Evolutionary conservation across 1,140 invertebrate genomes (phyloP).

Genomic region (Leguminivora glycinivorella): DNA sequence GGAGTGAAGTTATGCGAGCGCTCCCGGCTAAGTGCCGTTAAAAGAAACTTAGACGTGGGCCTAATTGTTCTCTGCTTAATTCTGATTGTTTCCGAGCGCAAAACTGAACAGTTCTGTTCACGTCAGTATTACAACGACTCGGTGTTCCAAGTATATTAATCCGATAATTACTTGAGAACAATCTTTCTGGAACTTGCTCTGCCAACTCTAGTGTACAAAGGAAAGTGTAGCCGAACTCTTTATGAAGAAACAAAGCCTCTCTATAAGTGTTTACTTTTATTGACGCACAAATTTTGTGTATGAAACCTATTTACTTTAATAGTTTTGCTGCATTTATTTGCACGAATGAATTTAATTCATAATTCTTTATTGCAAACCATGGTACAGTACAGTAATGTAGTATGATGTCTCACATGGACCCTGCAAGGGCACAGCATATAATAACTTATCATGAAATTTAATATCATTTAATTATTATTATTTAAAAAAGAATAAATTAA

Average conservation of each 20-base stretch:
- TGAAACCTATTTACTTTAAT: background rate
- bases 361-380: too few relatives aligned
- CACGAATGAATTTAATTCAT: too few relatives aligned
- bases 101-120: constrained; percentile 69
- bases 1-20: constrained; percentile 71
- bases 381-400: too few relatives aligned
- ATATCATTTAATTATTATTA: too few relatives aligned
- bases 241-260: constrained; percentile 59
- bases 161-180: constrained; percentile 78
- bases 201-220: constrained; percentile 45
- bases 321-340: too few relatives aligned
- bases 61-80: constrained; percentile 75
- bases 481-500: too few relatives aligned
- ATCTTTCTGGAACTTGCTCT: constrained; percentile 70
- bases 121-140: constrained; percentile 64
- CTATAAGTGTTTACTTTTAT: constrained; percentile 57
- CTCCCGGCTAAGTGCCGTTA: constrained; percentile 71
- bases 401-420: too few relatives aligned
- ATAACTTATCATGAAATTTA: too few relatives aligned
- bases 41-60: constrained; percentile 77
- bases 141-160: constrained; percentile 73
- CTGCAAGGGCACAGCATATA: too few relatives aligned
- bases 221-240: constrained; percentile 61
- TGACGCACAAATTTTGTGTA: background rate
- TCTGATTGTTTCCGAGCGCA: constrained; percentile 74